phyloP scores from a whole-genome alignment of 2,797 vertebrate genomes.

The Telmatherina bonti region DNA sequence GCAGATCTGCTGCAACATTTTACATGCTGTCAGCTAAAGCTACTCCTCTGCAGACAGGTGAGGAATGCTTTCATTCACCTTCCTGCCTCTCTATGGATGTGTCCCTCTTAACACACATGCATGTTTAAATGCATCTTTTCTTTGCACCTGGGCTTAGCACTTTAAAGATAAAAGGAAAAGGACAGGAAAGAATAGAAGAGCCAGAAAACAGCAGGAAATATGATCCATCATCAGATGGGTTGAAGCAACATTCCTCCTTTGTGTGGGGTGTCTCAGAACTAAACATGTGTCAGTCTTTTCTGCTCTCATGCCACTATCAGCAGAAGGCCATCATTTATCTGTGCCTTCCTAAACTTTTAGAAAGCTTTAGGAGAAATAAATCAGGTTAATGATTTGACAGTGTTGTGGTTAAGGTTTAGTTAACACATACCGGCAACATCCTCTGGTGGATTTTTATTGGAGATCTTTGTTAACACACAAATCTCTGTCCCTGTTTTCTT shows the following conservation, averaged over 20 bases:
- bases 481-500: not conserved
- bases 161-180: slow-evolving; percentile 69
- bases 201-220: slow-evolving; percentile 52
- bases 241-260: slow-evolving; percentile 2
- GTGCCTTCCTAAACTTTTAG: not conserved
- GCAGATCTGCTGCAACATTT: slow-evolving; percentile 72
- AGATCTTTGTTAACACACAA: not conserved
- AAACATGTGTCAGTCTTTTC: not conserved
- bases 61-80: slow-evolving; percentile 74
- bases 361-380: not conserved
- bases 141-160: slow-evolving; percentile 61
- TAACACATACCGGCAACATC: not conserved
- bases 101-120: slow-evolving; percentile 18
- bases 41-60: slow-evolving; percentile 67
- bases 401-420: not conserved
- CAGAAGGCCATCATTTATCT: slow-evolving; percentile 2
- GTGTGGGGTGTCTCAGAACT: slow-evolving; percentile 35
- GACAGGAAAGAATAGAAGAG: slow-evolving; percentile 57
- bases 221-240: slow-evolving; percentile 64
- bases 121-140: slow-evolving; percentile 46
- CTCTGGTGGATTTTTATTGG: not conserved
- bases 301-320: slow-evolving; percentile 2
- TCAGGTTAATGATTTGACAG: slow-evolving; percentile 7
- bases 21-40: slow-evolving; percentile 74
- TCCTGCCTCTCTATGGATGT: slow-evolving; percentile 56